Base-by-base conservation (phyloP, 2,888 invertebrate species). In the Euzophera pinguis region DNA sequence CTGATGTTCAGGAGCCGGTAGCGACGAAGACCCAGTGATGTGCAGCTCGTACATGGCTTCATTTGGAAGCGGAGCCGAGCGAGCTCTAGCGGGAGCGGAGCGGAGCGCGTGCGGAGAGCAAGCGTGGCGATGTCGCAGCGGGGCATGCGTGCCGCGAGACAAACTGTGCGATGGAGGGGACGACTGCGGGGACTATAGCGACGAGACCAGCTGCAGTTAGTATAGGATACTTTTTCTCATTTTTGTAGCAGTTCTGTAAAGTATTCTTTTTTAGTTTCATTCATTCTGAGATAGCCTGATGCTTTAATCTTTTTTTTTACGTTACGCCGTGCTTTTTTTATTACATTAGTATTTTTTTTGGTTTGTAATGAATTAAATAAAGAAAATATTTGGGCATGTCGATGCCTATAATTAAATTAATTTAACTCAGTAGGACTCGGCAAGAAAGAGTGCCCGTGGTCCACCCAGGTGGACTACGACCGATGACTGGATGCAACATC, bases 131-230 rank as follows among this genome's bases (percentile, higher is more conserved):
- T 96, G 96, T 84, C 91, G 90, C 55, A 95, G 94, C 75, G 92
- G 92, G 8, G 93, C 93, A 1, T 97, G 97, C 81, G 93, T 97
- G 59, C 90, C 93, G 62, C 91, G 85, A 41, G 83, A 84, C 38
- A 79, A 92, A 60, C 81, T 95, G 2, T 97, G 97, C 77, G 93
- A 97, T 87, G 94, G 94, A 12, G 87, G 86, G 62, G 92, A 95
- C 74, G 92, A 93, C 76, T 96, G 96, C 80, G 95, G 94, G 22
- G 94, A 94, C 84, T 93, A 82, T 77, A 92, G 91, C 62, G 92
- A 92, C 79, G 92, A 92, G 71, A 91, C 82, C 61, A 87, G 90
- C 61, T 95, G 95, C 85, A 90, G 93, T 91, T 62, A 84, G 75
- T 73, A 2, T 12, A 14, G 1, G 12, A 12, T 37, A 3, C 4